Evolutionary conservation across 2,797 vertebrate species (phyloP).

Genomic region (Enoplosus armatus): DNA sequence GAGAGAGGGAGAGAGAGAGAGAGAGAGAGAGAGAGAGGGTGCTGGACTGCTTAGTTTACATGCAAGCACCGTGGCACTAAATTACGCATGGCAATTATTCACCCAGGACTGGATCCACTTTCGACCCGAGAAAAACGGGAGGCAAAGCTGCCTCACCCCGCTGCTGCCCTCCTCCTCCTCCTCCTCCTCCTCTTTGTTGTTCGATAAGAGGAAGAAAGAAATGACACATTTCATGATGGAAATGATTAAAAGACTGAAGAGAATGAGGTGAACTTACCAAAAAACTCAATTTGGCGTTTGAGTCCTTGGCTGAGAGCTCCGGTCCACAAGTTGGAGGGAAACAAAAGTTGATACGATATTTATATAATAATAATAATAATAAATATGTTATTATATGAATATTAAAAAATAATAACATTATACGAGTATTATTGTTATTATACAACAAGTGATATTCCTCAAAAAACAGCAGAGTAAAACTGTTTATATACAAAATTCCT

Average conservation of each 20-base stretch:
- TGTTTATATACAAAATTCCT: background rate
- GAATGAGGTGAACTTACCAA: constrained; percentile 1
- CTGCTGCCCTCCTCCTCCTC: background rate
- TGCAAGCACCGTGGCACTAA: constrained; percentile 64
- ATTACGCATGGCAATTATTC: constrained; percentile 74
- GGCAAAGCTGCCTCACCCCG: constrained; percentile 18
- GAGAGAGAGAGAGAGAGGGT: constrained; percentile 1
- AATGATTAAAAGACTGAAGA: background rate
- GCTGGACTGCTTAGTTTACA: constrained; percentile 63
- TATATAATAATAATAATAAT: background rate
- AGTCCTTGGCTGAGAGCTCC: background rate
- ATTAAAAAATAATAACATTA: background rate
- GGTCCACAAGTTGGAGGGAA: constrained; percentile 2
- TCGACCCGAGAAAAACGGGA: constrained; percentile 30
- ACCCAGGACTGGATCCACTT: constrained; percentile 66
- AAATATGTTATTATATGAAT: background rate
- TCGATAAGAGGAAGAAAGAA: background rate
- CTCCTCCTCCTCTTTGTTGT: constrained; percentile 16
- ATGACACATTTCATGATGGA: background rate
- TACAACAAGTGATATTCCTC: background rate
- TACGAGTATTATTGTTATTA: background rate
- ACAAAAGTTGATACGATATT: background rate
- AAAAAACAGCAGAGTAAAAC: background rate
- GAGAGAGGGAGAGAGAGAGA: constrained; percentile 3
- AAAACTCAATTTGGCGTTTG: background rate